Evolutionary conservation across 2,888 invertebrate species (phyloP).

Genomic region (Nephrotoma guestfalica): DNA sequence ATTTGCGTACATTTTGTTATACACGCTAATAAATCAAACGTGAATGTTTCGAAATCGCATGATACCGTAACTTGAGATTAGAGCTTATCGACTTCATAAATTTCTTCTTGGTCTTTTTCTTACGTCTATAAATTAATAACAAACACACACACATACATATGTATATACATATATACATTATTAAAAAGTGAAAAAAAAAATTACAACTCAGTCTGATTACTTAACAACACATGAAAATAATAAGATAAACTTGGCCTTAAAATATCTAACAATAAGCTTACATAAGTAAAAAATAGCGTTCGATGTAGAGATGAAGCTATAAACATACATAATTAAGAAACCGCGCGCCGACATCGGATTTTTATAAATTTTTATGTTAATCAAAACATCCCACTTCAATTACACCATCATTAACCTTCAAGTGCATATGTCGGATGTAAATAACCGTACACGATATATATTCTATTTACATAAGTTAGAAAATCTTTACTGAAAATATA

Average conservation of each 20-base stretch:
- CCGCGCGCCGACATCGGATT: background rate
- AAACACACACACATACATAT: background rate
- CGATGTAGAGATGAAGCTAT: background rate
- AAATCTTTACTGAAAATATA: background rate
- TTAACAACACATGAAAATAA: background rate
- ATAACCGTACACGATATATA: background rate
- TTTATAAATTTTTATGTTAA: background rate
- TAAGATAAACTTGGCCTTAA: background rate
- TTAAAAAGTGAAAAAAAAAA: background rate
- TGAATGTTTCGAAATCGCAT: too few relatives aligned
- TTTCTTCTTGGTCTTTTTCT: background rate
- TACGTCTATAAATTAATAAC: background rate
- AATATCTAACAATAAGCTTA: background rate
- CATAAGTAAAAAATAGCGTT: background rate
- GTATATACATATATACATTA: background rate
- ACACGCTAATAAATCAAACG: background rate
- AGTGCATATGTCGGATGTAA: background rate
- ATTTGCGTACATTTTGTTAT: background rate
- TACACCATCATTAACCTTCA: background rate
- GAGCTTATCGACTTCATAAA: background rate
- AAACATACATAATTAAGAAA: background rate
- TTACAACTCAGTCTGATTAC: background rate
- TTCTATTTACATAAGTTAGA: background rate
- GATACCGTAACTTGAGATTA: background rate
- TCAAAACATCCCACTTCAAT: background rate